Conservation (phyloP, 2,797 vertebrate genomes). For the Crax fasciolata region DNA sequence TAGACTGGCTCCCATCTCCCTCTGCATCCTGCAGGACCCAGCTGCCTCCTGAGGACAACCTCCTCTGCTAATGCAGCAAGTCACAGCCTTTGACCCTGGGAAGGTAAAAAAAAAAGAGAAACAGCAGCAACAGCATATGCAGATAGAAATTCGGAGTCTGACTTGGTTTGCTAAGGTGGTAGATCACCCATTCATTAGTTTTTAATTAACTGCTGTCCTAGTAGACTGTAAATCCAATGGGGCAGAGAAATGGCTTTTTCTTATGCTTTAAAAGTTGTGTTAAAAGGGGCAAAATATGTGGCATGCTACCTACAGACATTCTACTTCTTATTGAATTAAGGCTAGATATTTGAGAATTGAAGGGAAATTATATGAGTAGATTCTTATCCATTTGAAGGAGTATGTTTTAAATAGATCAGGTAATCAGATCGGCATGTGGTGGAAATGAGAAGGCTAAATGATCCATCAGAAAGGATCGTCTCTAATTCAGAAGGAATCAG, state of each 20-base stretch:
- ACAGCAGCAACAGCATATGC: background rate
- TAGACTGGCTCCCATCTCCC: background rate
- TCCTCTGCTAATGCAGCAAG: background rate
- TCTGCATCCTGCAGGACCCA: background rate
- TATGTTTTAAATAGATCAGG: background rate
- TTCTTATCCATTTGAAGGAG: background rate
- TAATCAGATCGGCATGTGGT: background rate
- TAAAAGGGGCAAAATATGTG: background rate
- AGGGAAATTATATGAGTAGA: background rate
- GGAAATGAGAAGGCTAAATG: background rate
- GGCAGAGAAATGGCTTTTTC: background rate
- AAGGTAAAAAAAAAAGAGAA: background rate
- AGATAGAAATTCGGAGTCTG: background rate
- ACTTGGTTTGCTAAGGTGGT: background rate
- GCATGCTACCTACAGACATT: background rate
- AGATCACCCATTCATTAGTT: background rate
- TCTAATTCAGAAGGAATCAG: background rate
- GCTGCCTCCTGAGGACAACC: background rate
- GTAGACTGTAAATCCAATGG: background rate
- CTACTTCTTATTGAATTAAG: background rate
- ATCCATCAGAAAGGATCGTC: background rate
- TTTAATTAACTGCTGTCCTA: background rate
- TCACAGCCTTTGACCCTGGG: background rate
- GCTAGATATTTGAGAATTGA: background rate
- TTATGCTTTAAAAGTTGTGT: background rate